A percentile compares a stretch with the other conserved stretches of the same genome.
Conservation (phyloP, 64 coral and sea anemone genomes). For the Orbicella faveolata region DNA sequence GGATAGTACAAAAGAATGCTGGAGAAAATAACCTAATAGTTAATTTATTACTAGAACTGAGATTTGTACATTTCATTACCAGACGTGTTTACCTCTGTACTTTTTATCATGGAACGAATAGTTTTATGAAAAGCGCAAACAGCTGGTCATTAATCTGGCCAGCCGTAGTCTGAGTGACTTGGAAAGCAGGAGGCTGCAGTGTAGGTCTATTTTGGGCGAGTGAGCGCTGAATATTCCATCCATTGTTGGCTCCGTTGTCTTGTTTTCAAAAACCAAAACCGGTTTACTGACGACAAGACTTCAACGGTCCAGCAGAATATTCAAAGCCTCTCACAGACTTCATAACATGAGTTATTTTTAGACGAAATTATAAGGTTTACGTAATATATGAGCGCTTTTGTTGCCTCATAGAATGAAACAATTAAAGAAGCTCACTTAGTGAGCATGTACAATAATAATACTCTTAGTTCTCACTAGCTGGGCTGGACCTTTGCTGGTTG, state of each 20-base stretch:
- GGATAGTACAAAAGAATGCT: neutral
- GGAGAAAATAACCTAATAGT: neutral
- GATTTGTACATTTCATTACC: neutral
- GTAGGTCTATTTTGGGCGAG: no score
- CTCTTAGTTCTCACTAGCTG: neutral
- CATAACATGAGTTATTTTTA: neutral
- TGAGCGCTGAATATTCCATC: neutral
- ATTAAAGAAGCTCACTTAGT: neutral
- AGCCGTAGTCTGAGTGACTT: neutral
- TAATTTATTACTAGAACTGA: neutral
- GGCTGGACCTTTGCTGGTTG: conserved; percentile 8
- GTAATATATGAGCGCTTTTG: neutral
- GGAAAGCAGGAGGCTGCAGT: no score
- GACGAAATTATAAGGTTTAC: neutral
- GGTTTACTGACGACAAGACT: neutral
- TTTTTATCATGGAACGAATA: neutral
- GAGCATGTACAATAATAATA: neutral
- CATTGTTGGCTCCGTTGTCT: neutral
- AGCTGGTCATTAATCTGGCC: neutral
- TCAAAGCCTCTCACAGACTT: neutral
- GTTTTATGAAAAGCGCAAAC: neutral
- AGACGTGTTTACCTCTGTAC: neutral
- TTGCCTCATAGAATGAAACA: neutral
- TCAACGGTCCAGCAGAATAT: neutral
- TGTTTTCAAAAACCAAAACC: neutral